Percentiles rank a stretch among this genome's conserved stretches.
Conservation (phyloP, 1,140 invertebrate species). For the Scaptomyza montana region DNA sequence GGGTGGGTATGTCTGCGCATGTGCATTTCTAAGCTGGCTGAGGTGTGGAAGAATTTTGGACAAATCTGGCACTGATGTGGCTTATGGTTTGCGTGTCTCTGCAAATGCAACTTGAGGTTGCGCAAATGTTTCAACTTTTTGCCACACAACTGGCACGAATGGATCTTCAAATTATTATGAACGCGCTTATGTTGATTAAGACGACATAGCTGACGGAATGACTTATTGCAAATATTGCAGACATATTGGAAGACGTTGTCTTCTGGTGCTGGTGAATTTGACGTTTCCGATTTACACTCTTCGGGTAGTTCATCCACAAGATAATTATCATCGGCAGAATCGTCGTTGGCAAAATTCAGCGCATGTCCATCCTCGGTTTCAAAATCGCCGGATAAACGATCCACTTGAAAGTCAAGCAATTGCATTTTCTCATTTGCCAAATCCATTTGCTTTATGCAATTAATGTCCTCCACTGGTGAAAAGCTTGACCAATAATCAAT, state of each 20-base stretch:
- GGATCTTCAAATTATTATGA: conserved; percentile 59
- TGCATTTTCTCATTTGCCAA: conserved; percentile 29
- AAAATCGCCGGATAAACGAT: conserved; percentile 44
- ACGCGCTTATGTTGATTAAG: conserved; percentile 70
- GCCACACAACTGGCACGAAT: conserved; percentile 63
- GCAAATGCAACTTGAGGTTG: conserved; percentile 65
- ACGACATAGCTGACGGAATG: conserved; percentile 62
- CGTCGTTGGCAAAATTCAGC: conserved; percentile 7
- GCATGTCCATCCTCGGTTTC: conserved; percentile 43
- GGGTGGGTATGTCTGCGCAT: too few relatives aligned
- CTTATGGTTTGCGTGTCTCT: conserved; percentile 69
- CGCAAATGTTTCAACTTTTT: conserved; percentile 69
- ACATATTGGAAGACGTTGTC: conserved; percentile 44
- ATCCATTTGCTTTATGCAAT: conserved; percentile 26
- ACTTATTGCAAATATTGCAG: conserved; percentile 65
- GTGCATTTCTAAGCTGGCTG: too few relatives aligned
- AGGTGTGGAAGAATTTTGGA: too few relatives aligned
- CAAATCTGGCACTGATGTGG: conserved; percentile 68
- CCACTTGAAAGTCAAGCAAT: conserved; percentile 51
- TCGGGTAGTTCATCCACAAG: too few relatives aligned
- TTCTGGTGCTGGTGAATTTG: background rate
- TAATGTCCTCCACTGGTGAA: conserved; percentile 31
- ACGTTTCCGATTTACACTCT: too few relatives aligned
- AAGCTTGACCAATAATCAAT: too few relatives aligned
- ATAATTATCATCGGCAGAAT: background rate